Evolutionary conservation across 2,113 vertebrate species (phyloP).

Genomic region (Anolis carolinensis): DNA sequence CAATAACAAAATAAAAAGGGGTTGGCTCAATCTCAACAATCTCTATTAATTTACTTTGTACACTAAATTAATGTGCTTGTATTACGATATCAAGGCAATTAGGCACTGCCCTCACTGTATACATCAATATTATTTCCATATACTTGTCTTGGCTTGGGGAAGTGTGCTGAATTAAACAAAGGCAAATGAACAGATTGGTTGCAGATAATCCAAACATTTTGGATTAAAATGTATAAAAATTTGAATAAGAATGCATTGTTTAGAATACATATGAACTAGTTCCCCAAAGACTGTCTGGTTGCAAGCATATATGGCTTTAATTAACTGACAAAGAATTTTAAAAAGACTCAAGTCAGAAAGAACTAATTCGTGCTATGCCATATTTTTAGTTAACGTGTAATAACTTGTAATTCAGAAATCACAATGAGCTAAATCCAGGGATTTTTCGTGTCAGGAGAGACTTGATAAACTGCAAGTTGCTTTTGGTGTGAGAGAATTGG

Average conservation of each 20-base stretch:
- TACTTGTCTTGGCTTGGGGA: slow-evolving; percentile 46
- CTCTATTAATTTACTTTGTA: slow-evolving; percentile 29
- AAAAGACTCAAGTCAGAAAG: slow-evolving; percentile 63
- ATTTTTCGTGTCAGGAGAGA: no score
- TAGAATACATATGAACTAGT: slow-evolving; percentile 73
- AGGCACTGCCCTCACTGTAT: slow-evolving; percentile 39
- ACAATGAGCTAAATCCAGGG: no score
- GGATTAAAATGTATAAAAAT: slow-evolving; percentile 77
- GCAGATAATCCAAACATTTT: slow-evolving; percentile 81
- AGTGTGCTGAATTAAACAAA: slow-evolving; percentile 59
- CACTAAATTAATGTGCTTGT: slow-evolving; percentile 54
- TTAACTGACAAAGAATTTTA: slow-evolving; percentile 74
- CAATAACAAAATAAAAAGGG: slow-evolving; percentile 50
- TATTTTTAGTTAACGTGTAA: slow-evolving; percentile 67
- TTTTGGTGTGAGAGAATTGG: no score
- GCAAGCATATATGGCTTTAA: slow-evolving; percentile 77
- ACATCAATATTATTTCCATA: slow-evolving; percentile 63
- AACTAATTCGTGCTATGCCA: slow-evolving; percentile 71
- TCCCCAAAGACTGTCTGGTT: slow-evolving; percentile 73
- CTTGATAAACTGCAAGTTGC: no score
- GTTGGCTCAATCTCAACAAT: slow-evolving; percentile 54
- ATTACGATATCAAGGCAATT: slow-evolving; percentile 64
- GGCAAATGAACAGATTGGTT: slow-evolving; percentile 72
- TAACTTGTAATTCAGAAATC: slow-evolving; percentile 51
- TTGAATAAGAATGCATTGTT: slow-evolving; percentile 81